phyloP scores from a whole-genome alignment of 2,797 vertebrate genomes.

The Ibycter americanus region DNA sequence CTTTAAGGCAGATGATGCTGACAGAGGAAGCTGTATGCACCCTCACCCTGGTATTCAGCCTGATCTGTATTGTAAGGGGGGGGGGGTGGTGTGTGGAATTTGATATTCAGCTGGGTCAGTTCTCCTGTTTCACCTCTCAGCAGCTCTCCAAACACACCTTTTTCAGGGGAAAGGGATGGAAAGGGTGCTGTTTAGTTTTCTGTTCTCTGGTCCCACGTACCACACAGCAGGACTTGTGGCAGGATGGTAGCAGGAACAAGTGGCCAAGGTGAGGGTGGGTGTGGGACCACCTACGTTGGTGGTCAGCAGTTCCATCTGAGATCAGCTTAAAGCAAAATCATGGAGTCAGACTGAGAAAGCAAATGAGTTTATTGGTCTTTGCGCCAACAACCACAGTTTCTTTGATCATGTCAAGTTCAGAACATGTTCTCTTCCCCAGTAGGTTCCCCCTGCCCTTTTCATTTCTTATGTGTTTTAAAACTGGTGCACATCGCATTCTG shows the following conservation, averaged over 20 bases:
- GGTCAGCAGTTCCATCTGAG: background rate
- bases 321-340: background rate
- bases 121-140: background rate
- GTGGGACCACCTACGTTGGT: background rate
- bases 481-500: background rate
- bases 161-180: background rate
- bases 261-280: background rate
- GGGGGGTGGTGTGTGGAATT: background rate
- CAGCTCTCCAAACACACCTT: background rate
- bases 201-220: background rate
- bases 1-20: background rate
- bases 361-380: background rate
- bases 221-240: background rate
- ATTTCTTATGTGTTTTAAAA: background rate
- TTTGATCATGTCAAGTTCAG: background rate
- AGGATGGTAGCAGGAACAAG: background rate
- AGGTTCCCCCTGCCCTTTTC: background rate
- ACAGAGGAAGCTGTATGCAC: background rate
- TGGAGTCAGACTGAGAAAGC: background rate
- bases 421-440: background rate
- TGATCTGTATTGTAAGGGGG: background rate
- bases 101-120: background rate
- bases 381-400: background rate
- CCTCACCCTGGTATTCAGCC: background rate
- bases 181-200: background rate